Percentiles rank a stretch among this genome's conserved stretches.
phyloP scores from a whole-genome alignment of 2,797 vertebrate species.

The Cirrhinus mrigala region DNA sequence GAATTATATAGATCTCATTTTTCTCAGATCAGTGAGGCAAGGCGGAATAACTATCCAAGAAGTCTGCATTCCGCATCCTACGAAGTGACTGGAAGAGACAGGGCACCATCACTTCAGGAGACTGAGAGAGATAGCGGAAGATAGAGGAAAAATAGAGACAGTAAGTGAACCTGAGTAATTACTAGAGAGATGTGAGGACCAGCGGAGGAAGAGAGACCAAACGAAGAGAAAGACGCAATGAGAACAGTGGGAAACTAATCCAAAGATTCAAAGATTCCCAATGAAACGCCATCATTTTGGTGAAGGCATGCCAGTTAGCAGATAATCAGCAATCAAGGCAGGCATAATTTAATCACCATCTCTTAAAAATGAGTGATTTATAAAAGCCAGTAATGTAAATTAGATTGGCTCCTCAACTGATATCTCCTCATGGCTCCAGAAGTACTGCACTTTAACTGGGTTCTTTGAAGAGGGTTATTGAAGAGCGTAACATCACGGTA shows the following conservation, averaged over 20 bases:
- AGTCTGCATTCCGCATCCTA: constrained; percentile 53
- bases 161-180: constrained; percentile 33
- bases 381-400: constrained; percentile 45
- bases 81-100: constrained; percentile 46
- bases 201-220: constrained; percentile 16
- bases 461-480: constrained; percentile 46
- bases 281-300: constrained; percentile 45
- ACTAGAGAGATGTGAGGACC: constrained; percentile 18
- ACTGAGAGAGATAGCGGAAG: constrained; percentile 37
- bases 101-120: constrained; percentile 46
- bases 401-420: constrained; percentile 33
- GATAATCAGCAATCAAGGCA: constrained; percentile 46
- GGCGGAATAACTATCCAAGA: constrained; percentile 66
- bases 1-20: constrained; percentile 78
- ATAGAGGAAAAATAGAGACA: constrained; percentile 33
- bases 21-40: constrained; percentile 79
- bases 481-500: constrained; percentile 38
- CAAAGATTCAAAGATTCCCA: constrained; percentile 52
- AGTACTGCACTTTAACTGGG: constrained; percentile 48
- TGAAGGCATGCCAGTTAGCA: constrained; percentile 15
- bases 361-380: constrained; percentile 44
- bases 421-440: constrained; percentile 47
- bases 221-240: constrained; percentile 35
- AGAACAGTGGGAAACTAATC: constrained; percentile 51
- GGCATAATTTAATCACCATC: constrained; percentile 34